Evolutionary conservation across 2,113 vertebrate genomes (phyloP).

Genomic region (Rhea americana): DNA sequence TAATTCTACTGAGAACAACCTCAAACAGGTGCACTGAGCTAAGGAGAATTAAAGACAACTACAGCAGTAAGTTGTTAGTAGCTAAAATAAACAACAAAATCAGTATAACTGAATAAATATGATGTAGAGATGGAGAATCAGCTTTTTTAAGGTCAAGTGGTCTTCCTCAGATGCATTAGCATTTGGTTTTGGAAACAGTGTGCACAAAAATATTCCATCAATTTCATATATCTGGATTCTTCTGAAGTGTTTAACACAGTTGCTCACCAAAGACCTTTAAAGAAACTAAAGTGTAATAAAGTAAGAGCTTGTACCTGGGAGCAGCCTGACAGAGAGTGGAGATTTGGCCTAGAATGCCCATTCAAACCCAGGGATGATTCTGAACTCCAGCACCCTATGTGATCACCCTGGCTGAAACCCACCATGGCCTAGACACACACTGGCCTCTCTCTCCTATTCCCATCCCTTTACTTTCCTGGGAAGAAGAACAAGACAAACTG

Average conservation of each 20-base stretch:
- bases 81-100: background rate
- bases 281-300: background rate
- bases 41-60: background rate
- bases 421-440: too few species aligned
- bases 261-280: background rate
- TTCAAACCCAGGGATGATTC: background rate
- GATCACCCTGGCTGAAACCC: background rate
- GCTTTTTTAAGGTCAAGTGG: background rate
- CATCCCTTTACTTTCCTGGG: background rate
- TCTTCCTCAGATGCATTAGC: background rate
- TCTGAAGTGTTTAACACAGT: background rate
- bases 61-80: background rate
- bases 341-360: background rate
- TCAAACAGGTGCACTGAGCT: background rate
- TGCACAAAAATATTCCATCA: background rate
- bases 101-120: background rate
- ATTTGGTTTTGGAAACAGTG: background rate
- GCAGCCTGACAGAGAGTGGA: too few species aligned
- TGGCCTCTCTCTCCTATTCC: background rate
- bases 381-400: background rate
- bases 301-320: accelerated
- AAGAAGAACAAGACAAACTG: background rate
- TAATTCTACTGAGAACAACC: background rate
- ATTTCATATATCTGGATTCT: background rate
- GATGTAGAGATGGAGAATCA: background rate